A percentile compares a stretch with the other conserved stretches of the same genome.
phyloP scores from a whole-genome alignment of 2,888 invertebrate species.

The Mamestra brassicae region DNA sequence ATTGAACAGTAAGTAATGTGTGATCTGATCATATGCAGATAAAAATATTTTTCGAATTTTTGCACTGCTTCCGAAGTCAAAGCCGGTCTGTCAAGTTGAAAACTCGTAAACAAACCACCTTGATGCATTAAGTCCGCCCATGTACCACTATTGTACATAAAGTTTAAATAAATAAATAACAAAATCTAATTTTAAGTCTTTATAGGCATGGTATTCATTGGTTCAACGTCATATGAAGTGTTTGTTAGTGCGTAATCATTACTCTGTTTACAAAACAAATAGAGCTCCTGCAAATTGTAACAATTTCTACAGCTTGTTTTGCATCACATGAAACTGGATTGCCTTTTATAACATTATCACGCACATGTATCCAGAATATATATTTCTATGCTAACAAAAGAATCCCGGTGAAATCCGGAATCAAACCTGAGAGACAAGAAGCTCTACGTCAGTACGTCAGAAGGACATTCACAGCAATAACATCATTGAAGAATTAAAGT shows the following conservation, averaged over 20 bases:
- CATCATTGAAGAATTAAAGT: conserved; percentile 39
- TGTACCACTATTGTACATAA: too few species aligned
- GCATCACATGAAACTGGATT: conserved; percentile 12
- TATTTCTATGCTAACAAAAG: background rate
- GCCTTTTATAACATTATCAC: background rate
- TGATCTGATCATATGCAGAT: conserved; percentile 19
- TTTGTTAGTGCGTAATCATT: conserved; percentile 25
- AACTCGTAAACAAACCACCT: conserved; percentile 38
- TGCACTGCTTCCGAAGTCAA: conserved; percentile 12
- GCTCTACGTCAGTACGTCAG: background rate
- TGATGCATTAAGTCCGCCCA: too few species aligned
- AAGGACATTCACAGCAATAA: background rate
- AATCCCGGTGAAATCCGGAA: background rate
- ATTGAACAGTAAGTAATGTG: conserved; percentile 57
- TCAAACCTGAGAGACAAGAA: background rate
- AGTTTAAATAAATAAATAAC: too few species aligned
- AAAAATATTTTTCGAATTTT: conserved; percentile 37
- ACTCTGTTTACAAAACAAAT: conserved; percentile 53
- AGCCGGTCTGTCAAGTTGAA: conserved; percentile 52
- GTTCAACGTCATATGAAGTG: conserved; percentile 24
- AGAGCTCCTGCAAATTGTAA: conserved; percentile 25
- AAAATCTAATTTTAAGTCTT: conserved; percentile 46
- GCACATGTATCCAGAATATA: background rate
- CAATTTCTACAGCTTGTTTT: conserved; percentile 16
- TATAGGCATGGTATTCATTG: conserved; percentile 17